A percentile compares a stretch with the other conserved stretches of the same genome.
These are phyloP conservation scores for Meloidogyne hapla DNA, from an alignment of 1,140 invertebrate genomes.

Conservation along the genomic window DNA sequence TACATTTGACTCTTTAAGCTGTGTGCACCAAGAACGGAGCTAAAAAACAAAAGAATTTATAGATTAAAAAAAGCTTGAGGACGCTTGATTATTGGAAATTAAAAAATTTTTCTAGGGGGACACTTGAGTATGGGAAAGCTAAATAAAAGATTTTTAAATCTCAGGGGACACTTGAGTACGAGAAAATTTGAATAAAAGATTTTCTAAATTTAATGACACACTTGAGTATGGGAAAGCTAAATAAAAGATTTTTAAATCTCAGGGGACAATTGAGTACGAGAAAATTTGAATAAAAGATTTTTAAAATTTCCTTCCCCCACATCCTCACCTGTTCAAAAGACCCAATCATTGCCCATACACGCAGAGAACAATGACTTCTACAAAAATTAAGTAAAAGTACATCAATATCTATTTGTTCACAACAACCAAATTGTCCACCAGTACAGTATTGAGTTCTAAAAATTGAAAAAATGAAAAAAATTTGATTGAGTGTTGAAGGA, in stretches of 20 bases:
- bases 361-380: conserved; percentile 51
- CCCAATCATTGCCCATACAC: conserved; percentile 61
- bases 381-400: conserved; percentile 61
- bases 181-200: too few species aligned
- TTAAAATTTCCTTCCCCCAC: too few species aligned
- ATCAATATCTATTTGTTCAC: conserved; percentile 60
- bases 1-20: conserved; percentile 38
- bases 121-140: too few species aligned
- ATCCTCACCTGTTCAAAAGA: conserved; percentile 35
- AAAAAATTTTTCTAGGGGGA: background rate
- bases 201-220: too few species aligned
- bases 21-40: conserved; percentile 30
- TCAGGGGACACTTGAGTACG: too few species aligned
- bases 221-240: too few species aligned
- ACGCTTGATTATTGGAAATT: too few species aligned
- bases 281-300: too few species aligned
- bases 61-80: background rate
- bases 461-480: conserved; percentile 11
- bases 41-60: conserved; percentile 2
- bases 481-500: background rate
- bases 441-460: conserved; percentile 52
- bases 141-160: too few species aligned
- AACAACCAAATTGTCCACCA: conserved; percentile 59
- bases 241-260: too few species aligned
- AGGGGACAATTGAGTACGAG: too few species aligned